Base-by-base conservation (phyloP, 1,140 invertebrate species). In the Pectinophora gossypiella region DNA sequence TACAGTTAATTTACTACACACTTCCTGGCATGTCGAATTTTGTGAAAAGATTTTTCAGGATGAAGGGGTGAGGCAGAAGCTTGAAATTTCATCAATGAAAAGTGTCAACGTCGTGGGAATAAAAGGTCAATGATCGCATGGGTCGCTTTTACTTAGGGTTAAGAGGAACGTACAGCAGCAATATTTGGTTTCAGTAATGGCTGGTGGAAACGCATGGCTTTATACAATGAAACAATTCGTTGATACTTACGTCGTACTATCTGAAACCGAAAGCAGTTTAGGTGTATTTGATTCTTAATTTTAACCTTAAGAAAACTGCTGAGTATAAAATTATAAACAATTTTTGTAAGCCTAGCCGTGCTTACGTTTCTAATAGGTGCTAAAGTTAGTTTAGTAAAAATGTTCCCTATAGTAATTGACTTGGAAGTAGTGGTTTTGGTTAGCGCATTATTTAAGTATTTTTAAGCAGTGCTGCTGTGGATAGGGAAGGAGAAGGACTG, bases 401-500 rank as follows among this genome's bases (percentile, higher is more conserved):
- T 91, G 90, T 91, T 91, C 90, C 90, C 90, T 90, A 90, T 88
- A 90, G 83, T 91, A 91, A 91, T 91, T 91, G 90, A 91, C 90
- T 91, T 91, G 89, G 89, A 91, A 87, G 90, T 90, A 89, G 78
- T 84, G 73, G 75, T 68, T 83, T 80, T 72, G 71, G 70, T 79
- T 75, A 77, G 83, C 74, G 70, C 68, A 64, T 72, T 56, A 61
- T 63, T 56, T 66, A 62, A 57, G 62, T 32, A 61, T 64, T 55
- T 55, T 74, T 61, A 85, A 83, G 78, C 79, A 68, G 73, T 79
- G 78, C 73, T 79, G 76, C 71, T 81, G 75, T 59, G 68, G 68
- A 64, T 53, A 69, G 68, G 64, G 59, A 69, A n/a, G n/a, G n/a
- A n/a, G n/a, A n/a, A n/a, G 27, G 27, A 32, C n/a, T 32, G 27